Evolutionary conservation across 53 echinoderm and acorn worm genomes (phyloP), one percentile per base, ranked within the genome.

Genomic region (Holothuria leucospilota): DNA sequence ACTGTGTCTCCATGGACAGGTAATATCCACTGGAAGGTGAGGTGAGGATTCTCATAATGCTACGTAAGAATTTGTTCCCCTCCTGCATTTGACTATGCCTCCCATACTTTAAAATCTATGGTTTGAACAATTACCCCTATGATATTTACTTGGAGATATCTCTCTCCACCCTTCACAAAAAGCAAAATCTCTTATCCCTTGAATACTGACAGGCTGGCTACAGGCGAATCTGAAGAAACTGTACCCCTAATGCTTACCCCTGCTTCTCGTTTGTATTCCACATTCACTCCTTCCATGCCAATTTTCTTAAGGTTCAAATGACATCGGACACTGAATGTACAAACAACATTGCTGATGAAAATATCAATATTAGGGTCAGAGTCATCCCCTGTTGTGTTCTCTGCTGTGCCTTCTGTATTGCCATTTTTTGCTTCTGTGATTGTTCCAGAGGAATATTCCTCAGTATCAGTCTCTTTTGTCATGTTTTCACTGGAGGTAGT

Each of bases 341-440:
- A 93, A 77, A 98, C 98, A 67, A 98, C 98, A 73, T 98, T 98
- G 79, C 89, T 98, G 70, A 98, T 98, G 75, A 90, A 92, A 61
- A 98, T 95, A 56, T 93, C 95, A 61, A 98, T 89, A 72, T 93
- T 91, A 21, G 91, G 87, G 13, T 30, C 10, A 29, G 18, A 26
- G 20, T 34, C 29, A 29, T n/a, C 61, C 4, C 13, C 59, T 56
- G 28, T 27, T 15, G 2, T 20, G 28, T 80, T 60, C 52, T 80
- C 61, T 56, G 46, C 0, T 46, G 56, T 56, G 15, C 16, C 56
- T 80, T 61, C 34, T 13, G 80, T 59, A 15, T 61, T 59, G 29
- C 20, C 14, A 61, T 80, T 28, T 12, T 61, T 80, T 34, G 80
- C 61, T 59, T 80, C 29, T 74, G 40, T n/a, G 46, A 56, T 56